Percentiles rank a stretch among this genome's conserved stretches.
phyloP scores from a whole-genome alignment of 2,888 invertebrate genomes.

The Furcula furcula region DNA sequence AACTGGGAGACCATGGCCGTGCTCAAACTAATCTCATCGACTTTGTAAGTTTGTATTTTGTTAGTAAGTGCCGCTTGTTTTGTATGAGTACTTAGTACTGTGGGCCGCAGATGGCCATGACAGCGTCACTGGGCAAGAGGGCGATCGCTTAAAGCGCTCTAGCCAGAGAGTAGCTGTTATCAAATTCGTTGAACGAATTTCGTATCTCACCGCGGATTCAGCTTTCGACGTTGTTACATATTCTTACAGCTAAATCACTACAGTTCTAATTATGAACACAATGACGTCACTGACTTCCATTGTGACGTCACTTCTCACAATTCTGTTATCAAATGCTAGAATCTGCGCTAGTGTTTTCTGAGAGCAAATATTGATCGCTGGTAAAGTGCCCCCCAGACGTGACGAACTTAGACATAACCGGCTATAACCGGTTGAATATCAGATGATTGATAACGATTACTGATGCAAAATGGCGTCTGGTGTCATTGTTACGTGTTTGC shows the following conservation, averaged over 20 bases:
- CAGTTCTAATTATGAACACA: neutral
- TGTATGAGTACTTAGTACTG: no score
- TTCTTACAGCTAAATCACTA: no score
- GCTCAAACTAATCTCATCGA: constrained; percentile 66
- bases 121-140: no score
- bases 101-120: no score
- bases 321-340: neutral
- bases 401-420: constrained; percentile 19
- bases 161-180: no score
- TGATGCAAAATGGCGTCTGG: neutral
- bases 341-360: constrained; percentile 12
- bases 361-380: constrained; percentile 11
- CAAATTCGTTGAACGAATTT: no score
- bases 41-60: constrained; percentile 59
- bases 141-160: no score
- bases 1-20: constrained; percentile 69
- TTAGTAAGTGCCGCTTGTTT: no score
- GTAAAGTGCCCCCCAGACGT: constrained; percentile 27
- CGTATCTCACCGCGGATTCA: no score
- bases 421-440: neutral
- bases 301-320: constrained; percentile 3
- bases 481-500: neutral
- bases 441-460: neutral
- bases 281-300: constrained; percentile 11
- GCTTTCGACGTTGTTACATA: no score